Evolutionary conservation across 2,797 vertebrate species (phyloP).

Genomic region (Rhinoraja longicauda): DNA sequence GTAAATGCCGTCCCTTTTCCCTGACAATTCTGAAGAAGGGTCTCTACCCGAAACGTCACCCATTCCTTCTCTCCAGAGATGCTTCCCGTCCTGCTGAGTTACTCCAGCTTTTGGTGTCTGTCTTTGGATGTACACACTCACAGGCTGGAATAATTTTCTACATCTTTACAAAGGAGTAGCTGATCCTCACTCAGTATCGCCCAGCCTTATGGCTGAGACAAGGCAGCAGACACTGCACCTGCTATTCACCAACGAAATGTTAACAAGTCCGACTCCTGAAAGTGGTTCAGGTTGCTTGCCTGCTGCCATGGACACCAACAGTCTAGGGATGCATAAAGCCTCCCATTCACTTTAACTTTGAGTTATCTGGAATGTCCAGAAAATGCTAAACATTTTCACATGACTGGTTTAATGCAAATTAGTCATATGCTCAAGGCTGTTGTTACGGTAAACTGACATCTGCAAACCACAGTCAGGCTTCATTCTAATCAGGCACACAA

Average conservation of each 20-base stretch:
- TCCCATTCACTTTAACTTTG: neutral
- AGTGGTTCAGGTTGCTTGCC: neutral
- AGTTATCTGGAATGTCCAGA: neutral
- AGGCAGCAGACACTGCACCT: neutral
- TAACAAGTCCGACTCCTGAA: neutral
- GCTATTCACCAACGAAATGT: neutral
- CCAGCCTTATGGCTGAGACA: neutral
- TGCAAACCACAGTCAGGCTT: neutral
- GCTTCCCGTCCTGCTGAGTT: too few species aligned
- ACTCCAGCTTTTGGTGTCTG: too few species aligned
- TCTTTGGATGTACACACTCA: neutral
- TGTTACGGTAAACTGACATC: neutral
- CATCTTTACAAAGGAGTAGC: neutral
- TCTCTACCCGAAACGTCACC: too few species aligned
- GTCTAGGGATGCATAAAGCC: neutral
- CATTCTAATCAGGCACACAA: neutral
- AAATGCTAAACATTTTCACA: neutral
- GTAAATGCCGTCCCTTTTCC: too few species aligned
- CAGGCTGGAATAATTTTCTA: neutral
- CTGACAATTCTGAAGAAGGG: too few species aligned
- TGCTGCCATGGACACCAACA: neutral
- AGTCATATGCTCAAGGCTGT: neutral
- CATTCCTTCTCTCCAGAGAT: too few species aligned
- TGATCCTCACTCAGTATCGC: neutral
- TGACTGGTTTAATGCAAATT: slow-evolving; percentile 7